A percentile compares a stretch with the other conserved stretches of the same genome.
phyloP scores from a whole-genome alignment of 2,113 vertebrate species.

The Uria lomvia region DNA sequence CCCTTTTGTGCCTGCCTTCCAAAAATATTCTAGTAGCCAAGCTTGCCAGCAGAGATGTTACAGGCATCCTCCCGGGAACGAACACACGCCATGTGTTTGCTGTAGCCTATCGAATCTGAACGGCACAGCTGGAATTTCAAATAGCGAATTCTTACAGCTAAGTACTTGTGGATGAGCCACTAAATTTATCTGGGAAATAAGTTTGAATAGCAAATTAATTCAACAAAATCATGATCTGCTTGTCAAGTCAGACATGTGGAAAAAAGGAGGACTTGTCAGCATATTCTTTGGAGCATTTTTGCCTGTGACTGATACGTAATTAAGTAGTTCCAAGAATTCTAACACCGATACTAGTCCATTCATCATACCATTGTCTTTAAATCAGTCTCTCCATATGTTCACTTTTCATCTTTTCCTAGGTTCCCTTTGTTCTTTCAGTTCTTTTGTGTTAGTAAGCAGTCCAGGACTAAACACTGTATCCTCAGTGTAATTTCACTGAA shows the following conservation, averaged over 20 bases:
- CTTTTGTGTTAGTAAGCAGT: neutral
- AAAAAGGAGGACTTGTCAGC: constrained; percentile 19
- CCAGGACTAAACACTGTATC: neutral
- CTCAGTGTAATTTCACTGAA: neutral
- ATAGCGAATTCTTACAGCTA: constrained; percentile 11
- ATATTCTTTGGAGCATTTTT: constrained; percentile 15
- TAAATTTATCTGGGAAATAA: constrained; percentile 50
- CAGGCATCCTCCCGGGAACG: neutral
- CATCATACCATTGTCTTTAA: neutral
- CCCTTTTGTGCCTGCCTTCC: constrained; percentile 9
- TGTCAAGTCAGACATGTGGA: constrained; percentile 6
- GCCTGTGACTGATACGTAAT: neutral
- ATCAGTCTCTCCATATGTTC: neutral
- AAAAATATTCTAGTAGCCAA: constrained; percentile 21
- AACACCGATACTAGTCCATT: neutral
- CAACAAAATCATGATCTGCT: constrained; percentile 33
- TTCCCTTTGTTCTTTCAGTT: neutral
- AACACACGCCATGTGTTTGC: neutral
- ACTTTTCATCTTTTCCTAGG: neutral
- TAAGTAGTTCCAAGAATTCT: neutral
- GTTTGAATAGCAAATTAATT: constrained; percentile 52
- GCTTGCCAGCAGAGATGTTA: constrained; percentile 3
- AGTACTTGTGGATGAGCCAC: constrained; percentile 23
- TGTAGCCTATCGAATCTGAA: constrained; percentile 16
- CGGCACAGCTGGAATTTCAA: constrained; percentile 55